Evolutionary conservation across 2,888 invertebrate species (phyloP), one percentile per base, ranked within the genome.

Genomic region (Dermolepida albohirtum): DNA sequence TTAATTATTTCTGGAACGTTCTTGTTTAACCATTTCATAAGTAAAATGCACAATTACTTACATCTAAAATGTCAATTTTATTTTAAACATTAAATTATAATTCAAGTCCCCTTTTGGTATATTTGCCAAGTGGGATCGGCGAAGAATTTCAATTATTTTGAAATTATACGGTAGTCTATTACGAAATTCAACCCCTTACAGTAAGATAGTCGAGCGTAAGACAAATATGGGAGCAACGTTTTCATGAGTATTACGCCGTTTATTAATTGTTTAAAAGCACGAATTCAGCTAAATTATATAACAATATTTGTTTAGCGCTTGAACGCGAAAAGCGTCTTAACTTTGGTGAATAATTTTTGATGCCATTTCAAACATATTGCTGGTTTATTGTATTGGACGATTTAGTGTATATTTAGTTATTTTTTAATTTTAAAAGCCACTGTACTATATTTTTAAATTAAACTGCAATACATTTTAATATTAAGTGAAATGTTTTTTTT

Each of bases 61-160:
- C 34, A 5, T 34, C 34, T 34, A 34, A 34, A 34, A 34, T 34
- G 34, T 34, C 34, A 34, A 34, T 34, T 34, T 34, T 34, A 34
- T 34, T 34, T 34, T 34, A 34, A 34, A 34, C 34, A 34, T 6
- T 34, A 34, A 34, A 34, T 29, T 50, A 57, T 57, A 22, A 57
- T 41, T 59, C 10, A 47, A 47, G 29, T 34, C 29, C 62, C 52
- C 29, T 62, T 39, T 59, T 34, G 41, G 39, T 66, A 47, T 59
- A 67, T 67, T 59, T 16, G 43, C 50, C 29, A 50, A 16, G 51
- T 16, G 14, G 47, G 65, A 52, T 52, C 34, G 47, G 44, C 52
- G 59, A 41, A 62, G 62, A 59, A 54, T 64, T 50, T 41, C 57
- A 49, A 64, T 64, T 68, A 64, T 59, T 59, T 44, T 29, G 59